phyloP scores from a whole-genome alignment of 2,888 invertebrate genomes.

The Drosophila parthenogenetica region DNA sequence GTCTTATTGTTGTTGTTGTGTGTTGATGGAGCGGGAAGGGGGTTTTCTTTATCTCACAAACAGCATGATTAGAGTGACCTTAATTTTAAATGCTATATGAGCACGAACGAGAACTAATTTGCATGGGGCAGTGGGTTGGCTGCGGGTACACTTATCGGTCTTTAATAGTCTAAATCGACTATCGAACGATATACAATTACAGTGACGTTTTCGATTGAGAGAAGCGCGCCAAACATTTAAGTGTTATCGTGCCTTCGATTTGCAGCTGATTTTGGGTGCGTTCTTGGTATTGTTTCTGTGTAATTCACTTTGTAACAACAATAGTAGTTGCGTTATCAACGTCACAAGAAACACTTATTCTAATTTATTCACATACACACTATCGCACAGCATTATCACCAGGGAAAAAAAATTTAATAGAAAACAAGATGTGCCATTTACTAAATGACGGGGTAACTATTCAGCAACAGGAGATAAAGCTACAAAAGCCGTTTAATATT shows the following conservation, averaged over 20 bases:
- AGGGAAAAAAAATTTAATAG: constrained; percentile 33
- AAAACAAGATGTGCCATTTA: constrained; percentile 34
- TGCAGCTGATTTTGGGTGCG: constrained; percentile 42
- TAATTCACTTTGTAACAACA: constrained; percentile 28
- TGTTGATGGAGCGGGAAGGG: neutral
- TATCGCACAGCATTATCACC: constrained; percentile 40
- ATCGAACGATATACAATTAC: constrained; percentile 48
- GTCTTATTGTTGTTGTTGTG: constrained; percentile 7
- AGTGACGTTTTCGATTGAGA: constrained; percentile 36
- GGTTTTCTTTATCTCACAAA: constrained; percentile 34
- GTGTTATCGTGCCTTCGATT: constrained; percentile 29
- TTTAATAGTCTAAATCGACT: constrained; percentile 17
- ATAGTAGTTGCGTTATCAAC: constrained; percentile 22
- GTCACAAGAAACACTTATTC: constrained; percentile 9
- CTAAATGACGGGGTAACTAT: constrained; percentile 19
- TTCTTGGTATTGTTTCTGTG: constrained; percentile 20
- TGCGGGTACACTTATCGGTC: constrained; percentile 32
- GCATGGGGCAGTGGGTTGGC: constrained; percentile 48
- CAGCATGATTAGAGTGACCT: constrained; percentile 58
- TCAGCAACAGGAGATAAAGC: constrained; percentile 14
- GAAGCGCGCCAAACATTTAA: constrained; percentile 44
- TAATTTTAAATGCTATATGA: constrained; percentile 59
- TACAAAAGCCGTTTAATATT: constrained; percentile 22
- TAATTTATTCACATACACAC: constrained; percentile 9
- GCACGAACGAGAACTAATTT: constrained; percentile 56